phyloP scores from a whole-genome alignment of 2,888 invertebrate species.

The Calephelis perditalis region DNA sequence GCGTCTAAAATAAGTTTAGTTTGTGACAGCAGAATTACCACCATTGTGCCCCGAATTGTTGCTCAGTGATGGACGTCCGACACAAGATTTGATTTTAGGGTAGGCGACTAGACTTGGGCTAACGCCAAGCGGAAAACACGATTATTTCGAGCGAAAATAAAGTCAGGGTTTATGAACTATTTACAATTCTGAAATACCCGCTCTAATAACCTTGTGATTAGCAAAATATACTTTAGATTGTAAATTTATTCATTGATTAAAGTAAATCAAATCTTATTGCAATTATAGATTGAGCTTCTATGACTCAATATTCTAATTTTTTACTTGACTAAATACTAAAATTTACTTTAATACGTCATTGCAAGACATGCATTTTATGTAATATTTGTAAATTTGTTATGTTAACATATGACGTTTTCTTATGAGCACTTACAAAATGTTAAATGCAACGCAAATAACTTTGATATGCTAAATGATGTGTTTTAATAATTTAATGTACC shows the following conservation, averaged over 20 bases:
- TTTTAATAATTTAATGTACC: too few relatives aligned
- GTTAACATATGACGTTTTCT: background rate
- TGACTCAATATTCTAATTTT: too few relatives aligned
- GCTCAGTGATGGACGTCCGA: constrained; percentile 23
- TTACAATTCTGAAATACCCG: background rate
- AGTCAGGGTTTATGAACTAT: constrained; percentile 7
- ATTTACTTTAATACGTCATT: background rate
- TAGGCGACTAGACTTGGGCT: constrained; percentile 49
- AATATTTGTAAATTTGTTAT: background rate
- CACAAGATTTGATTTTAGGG: constrained; percentile 45
- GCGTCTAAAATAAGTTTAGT: too few relatives aligned
- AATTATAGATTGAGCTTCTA: too few relatives aligned
- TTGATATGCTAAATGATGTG: too few relatives aligned
- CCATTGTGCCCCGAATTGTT: constrained; percentile 12
- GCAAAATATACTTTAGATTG: background rate
- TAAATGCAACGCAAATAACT: background rate
- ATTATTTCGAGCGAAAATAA: constrained; percentile 13
- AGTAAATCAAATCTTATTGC: background rate
- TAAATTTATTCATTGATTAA: background rate
- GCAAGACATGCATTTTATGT: background rate
- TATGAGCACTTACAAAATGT: background rate
- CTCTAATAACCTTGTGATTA: constrained; percentile 5
- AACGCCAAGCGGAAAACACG: constrained; percentile 49
- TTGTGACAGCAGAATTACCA: too few relatives aligned
- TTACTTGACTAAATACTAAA: too few relatives aligned